Percentiles rank a stretch among this genome's conserved stretches.
These are phyloP conservation scores for Holothuria scabra DNA, from an alignment of 53 echinoderm and acorn worm species.

Conservation along the genomic window DNA sequence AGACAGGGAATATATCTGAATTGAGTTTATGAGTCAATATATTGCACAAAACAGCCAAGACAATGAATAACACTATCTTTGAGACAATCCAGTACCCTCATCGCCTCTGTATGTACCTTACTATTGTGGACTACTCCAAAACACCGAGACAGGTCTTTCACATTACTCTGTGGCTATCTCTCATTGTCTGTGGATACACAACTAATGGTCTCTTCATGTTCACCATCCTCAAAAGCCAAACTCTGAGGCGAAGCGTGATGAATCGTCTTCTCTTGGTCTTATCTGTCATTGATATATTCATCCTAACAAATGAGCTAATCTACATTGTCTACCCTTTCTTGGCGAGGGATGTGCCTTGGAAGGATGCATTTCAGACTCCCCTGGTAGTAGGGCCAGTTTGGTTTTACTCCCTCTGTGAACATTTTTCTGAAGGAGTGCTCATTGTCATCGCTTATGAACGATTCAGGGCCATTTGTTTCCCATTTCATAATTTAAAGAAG, in stretches of 20 bases:
- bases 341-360: neutral
- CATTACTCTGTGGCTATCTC: slow-evolving; percentile 16
- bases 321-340: slow-evolving; percentile 31
- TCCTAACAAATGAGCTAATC: slow-evolving; percentile 36
- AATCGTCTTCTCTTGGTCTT: slow-evolving; percentile 31
- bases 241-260: slow-evolving; percentile 28
- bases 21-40: too few species aligned
- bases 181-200: slow-evolving; percentile 15
- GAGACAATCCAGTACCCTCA: slow-evolving; percentile 46
- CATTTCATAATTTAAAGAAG: slow-evolving; percentile 21
- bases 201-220: slow-evolving; percentile 37
- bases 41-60: too few species aligned
- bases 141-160: slow-evolving; percentile 18
- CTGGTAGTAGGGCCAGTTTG: slow-evolving; percentile 39
- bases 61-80: slow-evolving; percentile 38
- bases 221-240: slow-evolving; percentile 23
- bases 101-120: slow-evolving; percentile 27
- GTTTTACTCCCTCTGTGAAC: slow-evolving; percentile 37
- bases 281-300: slow-evolving; percentile 39
- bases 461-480: slow-evolving; percentile 29
- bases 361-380: slow-evolving; percentile 11
- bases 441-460: slow-evolving; percentile 40
- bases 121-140: slow-evolving; percentile 27
- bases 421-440: slow-evolving; percentile 26
- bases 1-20: too few species aligned